Percentiles rank a stretch among this genome's conserved stretches.
Conservation (phyloP, 2,797 vertebrate genomes). For the Halcyon smyrnensis region DNA sequence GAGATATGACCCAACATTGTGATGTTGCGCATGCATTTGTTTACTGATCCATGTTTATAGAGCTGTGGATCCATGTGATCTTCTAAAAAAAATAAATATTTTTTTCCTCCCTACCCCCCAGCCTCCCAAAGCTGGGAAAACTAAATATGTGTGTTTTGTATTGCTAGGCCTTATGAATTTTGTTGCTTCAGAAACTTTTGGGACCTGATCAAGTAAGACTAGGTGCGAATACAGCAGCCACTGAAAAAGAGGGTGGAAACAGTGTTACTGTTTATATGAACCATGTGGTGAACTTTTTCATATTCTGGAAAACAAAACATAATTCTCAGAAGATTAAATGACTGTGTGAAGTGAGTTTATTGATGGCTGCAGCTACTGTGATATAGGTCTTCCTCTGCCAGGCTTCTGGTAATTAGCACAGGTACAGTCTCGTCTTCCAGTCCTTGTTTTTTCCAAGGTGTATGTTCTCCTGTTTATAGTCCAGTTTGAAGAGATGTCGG, state of each 20-base stretch:
- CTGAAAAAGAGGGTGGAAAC: background rate
- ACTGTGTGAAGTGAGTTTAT: background rate
- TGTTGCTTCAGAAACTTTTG: background rate
- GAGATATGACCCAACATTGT: background rate
- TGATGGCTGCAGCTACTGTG: background rate
- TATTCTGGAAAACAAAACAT: background rate
- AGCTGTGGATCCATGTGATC: background rate
- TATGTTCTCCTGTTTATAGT: background rate
- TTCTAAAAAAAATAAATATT: background rate
- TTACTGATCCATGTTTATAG: background rate
- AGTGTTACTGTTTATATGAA: background rate
- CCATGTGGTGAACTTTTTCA: background rate
- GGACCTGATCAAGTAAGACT: background rate
- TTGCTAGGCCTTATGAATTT: background rate
- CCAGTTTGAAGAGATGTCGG: background rate
- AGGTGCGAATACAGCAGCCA: background rate
- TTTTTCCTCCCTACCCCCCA: rapidly evolving
- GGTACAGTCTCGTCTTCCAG: background rate
- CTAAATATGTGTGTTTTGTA: background rate
- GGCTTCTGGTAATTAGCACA: background rate
- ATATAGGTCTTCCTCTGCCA: background rate
- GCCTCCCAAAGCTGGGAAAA: background rate
- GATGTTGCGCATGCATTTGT: background rate
- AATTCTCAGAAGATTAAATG: background rate
- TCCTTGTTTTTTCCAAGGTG: background rate